Conservation (phyloP, 2,888 invertebrate genomes). For the Dasysyrphus tricinctus region DNA sequence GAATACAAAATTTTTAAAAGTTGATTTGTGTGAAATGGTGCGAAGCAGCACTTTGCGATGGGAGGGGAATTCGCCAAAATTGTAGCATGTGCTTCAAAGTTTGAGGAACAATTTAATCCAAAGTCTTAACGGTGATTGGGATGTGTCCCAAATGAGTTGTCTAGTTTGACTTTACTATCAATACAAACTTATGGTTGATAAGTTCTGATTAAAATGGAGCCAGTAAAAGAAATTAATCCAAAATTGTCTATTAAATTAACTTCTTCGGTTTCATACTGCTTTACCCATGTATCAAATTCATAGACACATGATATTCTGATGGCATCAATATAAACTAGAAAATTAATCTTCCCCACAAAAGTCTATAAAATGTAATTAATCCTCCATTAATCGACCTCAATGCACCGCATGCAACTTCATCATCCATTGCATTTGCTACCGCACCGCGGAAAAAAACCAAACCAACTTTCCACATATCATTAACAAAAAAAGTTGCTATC, state of each 20-base stretch:
- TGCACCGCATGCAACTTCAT: not conserved
- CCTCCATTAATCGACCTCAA: slow-evolving; percentile 41
- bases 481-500: not conserved
- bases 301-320: not conserved
- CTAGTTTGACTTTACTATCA: no score
- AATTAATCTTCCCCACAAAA: slow-evolving; percentile 11
- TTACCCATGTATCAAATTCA: not conserved
- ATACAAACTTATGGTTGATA: no score
- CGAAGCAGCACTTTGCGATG: no score
- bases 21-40: no score
- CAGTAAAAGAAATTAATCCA: no score
- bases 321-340: not conserved
- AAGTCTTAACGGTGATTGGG: no score
- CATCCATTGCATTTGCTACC: slow-evolving; percentile 35
- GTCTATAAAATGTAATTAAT: slow-evolving; percentile 52
- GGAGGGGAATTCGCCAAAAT: no score
- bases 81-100: no score
- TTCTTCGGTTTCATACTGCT: not conserved
- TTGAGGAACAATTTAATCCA: no score
- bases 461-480: slow-evolving; percentile 45
- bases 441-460: not conserved
- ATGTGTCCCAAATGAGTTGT: no score
- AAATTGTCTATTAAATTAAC: not conserved
- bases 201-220: no score
- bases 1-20: no score